Conservation (phyloP, 2,888 invertebrate species). For the Agapostemon virescens region DNA sequence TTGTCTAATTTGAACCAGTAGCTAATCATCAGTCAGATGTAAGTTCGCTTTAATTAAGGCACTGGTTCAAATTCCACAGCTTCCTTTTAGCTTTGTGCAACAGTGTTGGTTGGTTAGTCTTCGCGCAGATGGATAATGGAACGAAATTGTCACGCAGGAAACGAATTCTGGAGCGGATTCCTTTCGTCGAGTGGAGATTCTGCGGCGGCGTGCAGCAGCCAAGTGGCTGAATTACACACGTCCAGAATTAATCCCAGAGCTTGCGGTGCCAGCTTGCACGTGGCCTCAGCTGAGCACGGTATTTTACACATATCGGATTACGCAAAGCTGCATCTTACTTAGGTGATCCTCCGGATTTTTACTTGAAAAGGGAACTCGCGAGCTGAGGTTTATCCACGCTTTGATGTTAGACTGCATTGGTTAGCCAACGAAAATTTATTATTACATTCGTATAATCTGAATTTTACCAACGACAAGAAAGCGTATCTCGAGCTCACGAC, state of each 20-base stretch:
- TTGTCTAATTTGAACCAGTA: background rate
- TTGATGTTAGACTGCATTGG: no score
- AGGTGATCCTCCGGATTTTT: conserved; percentile 65
- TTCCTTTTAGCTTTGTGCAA: background rate
- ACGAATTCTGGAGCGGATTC: conserved; percentile 86
- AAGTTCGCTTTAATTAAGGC: background rate
- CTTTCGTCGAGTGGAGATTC: conserved; percentile 83
- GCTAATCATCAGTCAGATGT: background rate
- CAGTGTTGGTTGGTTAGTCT: background rate
- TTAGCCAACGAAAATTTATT: no score
- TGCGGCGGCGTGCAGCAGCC: conserved; percentile 84
- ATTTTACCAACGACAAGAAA: background rate
- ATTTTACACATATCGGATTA: conserved; percentile 77
- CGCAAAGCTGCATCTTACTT: conserved; percentile 76
- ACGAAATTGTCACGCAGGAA: conserved; percentile 80
- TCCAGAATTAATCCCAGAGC: conserved; percentile 82
- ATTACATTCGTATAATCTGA: no score
- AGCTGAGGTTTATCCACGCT: no score
- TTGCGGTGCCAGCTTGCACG: conserved; percentile 81
- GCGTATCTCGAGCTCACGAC: background rate
- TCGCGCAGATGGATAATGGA: background rate
- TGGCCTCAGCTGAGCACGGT: conserved; percentile 80
- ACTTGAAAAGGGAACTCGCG: background rate
- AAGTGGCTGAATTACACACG: conserved; percentile 84
- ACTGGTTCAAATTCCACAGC: background rate